phyloP scores from a whole-genome alignment of 2,113 vertebrate genomes.

The Ahaetulla prasina region DNA sequence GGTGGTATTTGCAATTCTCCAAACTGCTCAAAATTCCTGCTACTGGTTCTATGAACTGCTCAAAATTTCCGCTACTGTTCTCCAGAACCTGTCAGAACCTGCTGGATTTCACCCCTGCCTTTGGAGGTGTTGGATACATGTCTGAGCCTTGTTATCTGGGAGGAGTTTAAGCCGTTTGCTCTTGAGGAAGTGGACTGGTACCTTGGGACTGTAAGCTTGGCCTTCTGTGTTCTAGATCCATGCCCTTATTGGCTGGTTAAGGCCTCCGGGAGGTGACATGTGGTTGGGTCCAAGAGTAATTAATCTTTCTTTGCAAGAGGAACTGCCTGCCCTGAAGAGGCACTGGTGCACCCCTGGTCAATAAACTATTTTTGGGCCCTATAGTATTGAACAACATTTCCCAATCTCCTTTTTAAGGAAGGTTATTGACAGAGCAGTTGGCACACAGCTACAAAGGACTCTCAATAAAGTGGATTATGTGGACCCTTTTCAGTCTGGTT shows the following conservation, averaged over 20 bases:
- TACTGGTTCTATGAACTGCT: too few species aligned
- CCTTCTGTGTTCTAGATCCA: background rate
- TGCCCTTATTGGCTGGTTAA: background rate
- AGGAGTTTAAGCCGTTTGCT: background rate
- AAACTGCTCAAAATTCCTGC: too few species aligned
- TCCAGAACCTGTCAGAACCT: too few species aligned
- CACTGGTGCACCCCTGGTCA: too few species aligned
- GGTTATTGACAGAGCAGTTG: background rate
- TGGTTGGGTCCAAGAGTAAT: background rate
- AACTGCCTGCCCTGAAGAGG: background rate
- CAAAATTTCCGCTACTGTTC: too few species aligned
- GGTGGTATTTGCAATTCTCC: too few species aligned
- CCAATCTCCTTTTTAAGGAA: background rate
- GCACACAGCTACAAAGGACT: background rate
- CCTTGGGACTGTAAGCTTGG: background rate
- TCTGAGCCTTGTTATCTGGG: background rate
- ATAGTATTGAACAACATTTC: background rate
- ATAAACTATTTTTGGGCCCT: background rate
- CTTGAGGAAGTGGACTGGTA: background rate
- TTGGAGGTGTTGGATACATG: background rate
- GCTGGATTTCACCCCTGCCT: too few species aligned
- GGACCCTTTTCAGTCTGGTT: background rate
- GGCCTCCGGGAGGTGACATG: background rate
- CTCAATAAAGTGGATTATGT: background rate
- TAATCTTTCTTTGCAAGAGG: background rate